Conservation (phyloP, 2,888 invertebrate species). For the Sarcophaga caerulescens region DNA sequence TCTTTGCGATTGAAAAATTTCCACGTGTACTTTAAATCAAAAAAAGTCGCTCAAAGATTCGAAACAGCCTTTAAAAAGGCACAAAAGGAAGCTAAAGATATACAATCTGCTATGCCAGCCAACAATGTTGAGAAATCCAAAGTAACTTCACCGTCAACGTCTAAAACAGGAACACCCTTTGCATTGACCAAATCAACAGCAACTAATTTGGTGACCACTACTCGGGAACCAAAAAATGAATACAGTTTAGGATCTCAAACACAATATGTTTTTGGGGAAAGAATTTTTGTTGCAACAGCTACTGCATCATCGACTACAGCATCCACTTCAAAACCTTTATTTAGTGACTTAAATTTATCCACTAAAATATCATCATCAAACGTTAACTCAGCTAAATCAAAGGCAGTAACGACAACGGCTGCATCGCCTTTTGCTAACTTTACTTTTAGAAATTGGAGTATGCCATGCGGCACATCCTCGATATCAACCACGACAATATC, state of each 20-base stretch:
- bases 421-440: conserved; percentile 77
- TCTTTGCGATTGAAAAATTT: conserved; percentile 88
- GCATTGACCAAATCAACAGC: conserved; percentile 69
- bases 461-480: conserved; percentile 23
- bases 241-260: not conserved
- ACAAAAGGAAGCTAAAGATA: conserved; percentile 77
- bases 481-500: not conserved
- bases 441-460: conserved; percentile 72
- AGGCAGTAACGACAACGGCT: conserved; percentile 33
- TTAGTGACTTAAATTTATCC: conserved; percentile 70
- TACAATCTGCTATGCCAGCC: not conserved
- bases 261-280: conserved; percentile 50
- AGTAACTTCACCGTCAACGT: not conserved
- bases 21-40: conserved; percentile 90
- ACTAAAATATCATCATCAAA: conserved; percentile 67
- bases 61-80: conserved; percentile 88
- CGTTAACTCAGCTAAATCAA: conserved; percentile 37
- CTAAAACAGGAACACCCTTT: conserved; percentile 62
- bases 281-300: conserved; percentile 10
- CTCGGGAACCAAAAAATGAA: conserved; percentile 70
- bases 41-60: conserved; percentile 88
- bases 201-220: conserved; percentile 75
- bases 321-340: conserved; percentile 69
- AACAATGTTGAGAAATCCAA: conserved; percentile 33
- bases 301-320: conserved; percentile 15